Base-by-base conservation (phyloP, 2,113 vertebrate species). In the Poeciliopsis retropinna region DNA sequence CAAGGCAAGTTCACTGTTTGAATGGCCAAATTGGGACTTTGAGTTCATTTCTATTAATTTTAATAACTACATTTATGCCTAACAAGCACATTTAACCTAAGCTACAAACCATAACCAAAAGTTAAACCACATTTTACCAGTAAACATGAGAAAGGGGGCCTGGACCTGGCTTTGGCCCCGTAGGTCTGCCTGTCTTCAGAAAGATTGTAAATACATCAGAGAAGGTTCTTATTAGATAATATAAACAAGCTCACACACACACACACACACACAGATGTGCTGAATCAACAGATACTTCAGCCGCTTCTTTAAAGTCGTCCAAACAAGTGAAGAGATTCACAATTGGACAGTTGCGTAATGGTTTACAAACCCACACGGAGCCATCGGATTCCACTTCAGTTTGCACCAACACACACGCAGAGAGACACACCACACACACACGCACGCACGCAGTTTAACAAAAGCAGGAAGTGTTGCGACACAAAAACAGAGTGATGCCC, bases 231-330 rank as follows among this genome's bases (percentile, higher is more conserved):
- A 57, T 57, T 57, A n/a, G 51, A 7, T 11, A n/a, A 54, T 6
- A 19, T 54, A 54, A 54, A 54, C 47, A 54, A 41, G 39, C 64
- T 72, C 67, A 68, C 47, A 67, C 31, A 75, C 44, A 47, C 1
- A 75, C 31, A 79, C 0, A 5, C 14, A 37, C 57, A 14, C 57
- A 39, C 34, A 75, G 34, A 64, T 15, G 47, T 41, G 19, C 60
- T 66, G 60, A 71, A 44, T 44, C 60, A 77, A 63, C 65, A 66
- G 27, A 57, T 3, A 64, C 28, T 75, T 60, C 67, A 28, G 75
- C 44, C 72, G 27, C 73, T 82, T 44, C 70, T 74, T 62, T 29
- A 0, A 5, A 67, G 67, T 22, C 31, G 14, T 75, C 51, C 63
- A 72, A 80, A 89, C 34, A 76, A 5, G 17, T 73, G 13, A 22